Percentiles rank a stretch among this genome's conserved stretches.
phyloP scores from a whole-genome alignment of 1,140 invertebrate genomes.

The Pomacea maculata region DNA sequence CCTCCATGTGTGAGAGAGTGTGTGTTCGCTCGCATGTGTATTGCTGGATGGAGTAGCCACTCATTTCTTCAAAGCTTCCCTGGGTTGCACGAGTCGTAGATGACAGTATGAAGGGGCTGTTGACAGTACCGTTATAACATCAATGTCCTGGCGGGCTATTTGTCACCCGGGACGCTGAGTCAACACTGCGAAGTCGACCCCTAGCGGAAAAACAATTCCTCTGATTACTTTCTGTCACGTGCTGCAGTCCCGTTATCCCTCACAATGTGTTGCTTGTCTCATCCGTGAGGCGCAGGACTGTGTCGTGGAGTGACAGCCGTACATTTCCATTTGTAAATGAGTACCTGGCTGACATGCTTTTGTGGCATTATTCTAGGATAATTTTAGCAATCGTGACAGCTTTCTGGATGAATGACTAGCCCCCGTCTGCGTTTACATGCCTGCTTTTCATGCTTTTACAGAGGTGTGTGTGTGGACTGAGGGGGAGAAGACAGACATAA shows the following conservation, averaged over 20 bases:
- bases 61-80: background rate
- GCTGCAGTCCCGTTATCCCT: no score
- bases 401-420: background rate
- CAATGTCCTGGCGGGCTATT: background rate
- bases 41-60: background rate
- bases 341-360: background rate
- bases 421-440: background rate
- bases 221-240: no score
- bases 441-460: background rate
- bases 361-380: background rate
- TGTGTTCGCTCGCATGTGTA: background rate
- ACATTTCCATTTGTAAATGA: background rate
- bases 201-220: no score
- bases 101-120: background rate
- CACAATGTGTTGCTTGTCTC: no score
- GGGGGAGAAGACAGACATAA: background rate
- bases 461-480: background rate
- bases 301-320: no score
- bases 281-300: no score
- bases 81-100: background rate
- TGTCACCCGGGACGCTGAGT: background rate
- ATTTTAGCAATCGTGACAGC: background rate
- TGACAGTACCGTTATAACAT: background rate
- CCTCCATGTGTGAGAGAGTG: background rate
- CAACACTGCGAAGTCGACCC: background rate